Percentiles rank a stretch among this genome's conserved stretches.
Conservation (phyloP, 2,113 vertebrate species). For the Tenebrosternarchus preto region DNA sequence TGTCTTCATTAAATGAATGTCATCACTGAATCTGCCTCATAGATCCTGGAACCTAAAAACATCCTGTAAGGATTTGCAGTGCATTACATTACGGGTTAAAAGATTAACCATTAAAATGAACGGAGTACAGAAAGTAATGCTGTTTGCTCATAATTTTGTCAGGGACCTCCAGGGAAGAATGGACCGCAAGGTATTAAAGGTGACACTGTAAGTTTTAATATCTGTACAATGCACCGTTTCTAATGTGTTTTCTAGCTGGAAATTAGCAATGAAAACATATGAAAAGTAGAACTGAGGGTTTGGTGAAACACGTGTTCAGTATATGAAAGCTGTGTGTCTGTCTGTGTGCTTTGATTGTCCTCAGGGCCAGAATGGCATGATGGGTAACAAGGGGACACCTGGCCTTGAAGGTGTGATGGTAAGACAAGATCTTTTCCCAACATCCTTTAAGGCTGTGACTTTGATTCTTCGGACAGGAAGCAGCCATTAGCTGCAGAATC, state of each 20-base stretch:
- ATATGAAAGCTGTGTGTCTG: background rate
- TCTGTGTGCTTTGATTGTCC: constrained; percentile 1
- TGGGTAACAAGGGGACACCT: constrained; percentile 69
- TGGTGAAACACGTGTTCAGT: background rate
- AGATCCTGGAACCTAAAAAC: background rate
- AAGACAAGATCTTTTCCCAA: constrained; percentile 28
- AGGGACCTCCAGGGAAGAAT: constrained; percentile 74
- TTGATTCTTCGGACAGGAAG: background rate
- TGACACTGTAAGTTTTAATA: constrained; percentile 66
- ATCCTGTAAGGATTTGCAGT: background rate
- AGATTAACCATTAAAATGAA: no score
- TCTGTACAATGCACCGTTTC: background rate
- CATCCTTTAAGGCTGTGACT: background rate
- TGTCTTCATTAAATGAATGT: background rate
- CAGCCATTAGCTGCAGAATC: background rate
- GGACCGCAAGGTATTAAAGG: constrained; percentile 76
- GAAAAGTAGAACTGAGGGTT: background rate
- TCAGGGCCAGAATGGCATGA: constrained; percentile 70
- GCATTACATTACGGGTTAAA: background rate
- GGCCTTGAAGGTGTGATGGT: constrained; percentile 78
- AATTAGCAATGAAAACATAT: background rate
- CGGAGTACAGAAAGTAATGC: background rate
- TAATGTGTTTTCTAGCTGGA: background rate
- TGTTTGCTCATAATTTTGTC: constrained; percentile 29
- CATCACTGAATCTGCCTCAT: background rate